Base-by-base conservation (phyloP, 2,797 vertebrate species). In the Lateolabrax maculatus region DNA sequence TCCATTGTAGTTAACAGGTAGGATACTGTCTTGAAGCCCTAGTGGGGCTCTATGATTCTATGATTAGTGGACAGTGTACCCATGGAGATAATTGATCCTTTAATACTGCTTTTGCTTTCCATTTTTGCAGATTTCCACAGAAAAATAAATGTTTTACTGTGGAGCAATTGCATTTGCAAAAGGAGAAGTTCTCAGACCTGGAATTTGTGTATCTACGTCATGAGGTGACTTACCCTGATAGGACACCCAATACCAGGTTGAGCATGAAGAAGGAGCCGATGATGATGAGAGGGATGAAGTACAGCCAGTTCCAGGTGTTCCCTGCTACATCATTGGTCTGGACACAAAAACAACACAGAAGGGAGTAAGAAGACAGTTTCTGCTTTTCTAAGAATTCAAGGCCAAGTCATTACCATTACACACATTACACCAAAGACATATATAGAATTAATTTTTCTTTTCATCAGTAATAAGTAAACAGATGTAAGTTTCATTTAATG, bases 221-320 rank as follows among this genome's bases (percentile, higher is more conserved):
- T 1, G n/a, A 31, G n/a, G 10, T 2, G 39, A 81, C 94, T 94
- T 93, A 96, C 95, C 95, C 95, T 5, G 95, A 96, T 16, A 99
- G 93, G 85, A 99, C 98, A 1, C 98, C 98, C 75, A 99, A 95
- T 61, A 99, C 98, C 92, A 99, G 94, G 94, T 99, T 99, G 87
- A 99, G 97, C 98, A 99, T 99, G 95, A 99, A 99, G 94, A 99
- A 99, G 82, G 98, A 99, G 55, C 98, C 98, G 0, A 99, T 98
- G 95, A 99, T 98, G 95, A 99, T 99, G 93, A 99, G 97, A 1
- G 98, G 98, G 89, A 99, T 97, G 94, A 99, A 99, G 93, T 99
- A 99, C 37, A 99, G 94, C 98, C 98, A 99, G 89, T 99, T 99
- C 98, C 98, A 99, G 43, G 96, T 96, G 87, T 97, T 98, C 43